These are phyloP conservation scores for Alosa alosa DNA, from an alignment of 2,113 vertebrate species.

Conservation along the genomic window DNA sequence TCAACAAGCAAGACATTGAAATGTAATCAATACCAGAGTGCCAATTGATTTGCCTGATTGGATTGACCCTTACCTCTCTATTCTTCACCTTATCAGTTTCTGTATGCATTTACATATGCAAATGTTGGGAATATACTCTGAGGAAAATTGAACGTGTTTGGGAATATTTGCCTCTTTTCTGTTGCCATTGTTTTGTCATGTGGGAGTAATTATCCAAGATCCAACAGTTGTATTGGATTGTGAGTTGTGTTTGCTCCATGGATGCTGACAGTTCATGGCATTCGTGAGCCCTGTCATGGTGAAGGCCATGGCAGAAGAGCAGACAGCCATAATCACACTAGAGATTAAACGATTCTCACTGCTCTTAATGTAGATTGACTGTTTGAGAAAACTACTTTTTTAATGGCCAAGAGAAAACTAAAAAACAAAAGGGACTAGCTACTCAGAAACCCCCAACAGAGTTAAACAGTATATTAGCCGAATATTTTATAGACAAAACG, in stretches of 20 bases:
- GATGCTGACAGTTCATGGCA: not conserved
- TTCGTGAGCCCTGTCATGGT: not conserved
- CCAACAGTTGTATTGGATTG: not conserved
- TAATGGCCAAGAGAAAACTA: not conserved
- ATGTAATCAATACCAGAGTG: conserved; percentile 16
- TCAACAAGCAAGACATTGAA: conserved; percentile 12
- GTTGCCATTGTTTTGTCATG: not conserved
- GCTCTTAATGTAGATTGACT: not conserved
- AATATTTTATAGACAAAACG: not conserved
- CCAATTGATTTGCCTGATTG: conserved; percentile 11
- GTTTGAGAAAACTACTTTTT: not conserved
- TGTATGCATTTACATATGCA: not conserved
- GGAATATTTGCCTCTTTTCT: not conserved
- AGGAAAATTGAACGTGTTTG: not conserved
- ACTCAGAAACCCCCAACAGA: not conserved
- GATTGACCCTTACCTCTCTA: not conserved
- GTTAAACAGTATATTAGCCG: not conserved
- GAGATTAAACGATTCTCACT: not conserved
- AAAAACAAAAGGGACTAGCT: not conserved
- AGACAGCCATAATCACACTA: not conserved
- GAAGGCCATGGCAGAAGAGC: not conserved
- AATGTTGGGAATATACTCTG: not conserved
- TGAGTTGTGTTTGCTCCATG: conserved; percentile 12
- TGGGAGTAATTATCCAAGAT: not conserved
- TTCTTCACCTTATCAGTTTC: not conserved